Base-by-base conservation (phyloP, 2,888 invertebrate species). In the Holacanthella duospinosa region DNA sequence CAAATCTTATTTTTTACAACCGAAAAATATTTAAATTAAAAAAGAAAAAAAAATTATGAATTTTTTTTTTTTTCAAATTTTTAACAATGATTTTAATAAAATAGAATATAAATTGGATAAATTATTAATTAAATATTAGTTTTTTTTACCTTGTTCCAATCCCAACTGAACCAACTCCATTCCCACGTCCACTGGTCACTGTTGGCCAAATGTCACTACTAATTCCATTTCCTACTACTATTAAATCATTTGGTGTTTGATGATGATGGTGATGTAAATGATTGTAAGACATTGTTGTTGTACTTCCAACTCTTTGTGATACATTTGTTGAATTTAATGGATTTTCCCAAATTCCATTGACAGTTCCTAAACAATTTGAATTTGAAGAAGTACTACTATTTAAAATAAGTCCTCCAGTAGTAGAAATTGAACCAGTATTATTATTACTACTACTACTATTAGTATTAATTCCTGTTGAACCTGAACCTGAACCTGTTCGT, bases 251-350 rank as follows among this genome's bases (percentile, higher is more conserved):
- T 3, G 67, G 62, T 1, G 57, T 63, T 60, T 66, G 66, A 48
- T 68, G 66, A 44, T 60, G 53, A 58, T 64, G 64, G 43, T 61
- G 66, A 60, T 67, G 64, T 21, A 63, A 61, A 54, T 64, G 62
- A 62, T n/a, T 21, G 29, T 28, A 9, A 58, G 19, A n/a, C 25
- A 57, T 61, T 57, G 27, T 55, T 36, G 24, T 59, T 44, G 43
- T 65, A 54, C 36, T 64, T 62, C 60, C 26, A 55, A n/a, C 66
- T 24, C 16, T 36, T 16, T n/a, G n/a, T n/a, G n/a, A n/a, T n/a
- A n/a, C n/a, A n/a, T n/a, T 16, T 21, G 21, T 21, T 48, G 59
- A 2, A 27, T 19, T 60, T 63, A 59, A 54, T 56, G 60, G 28
- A 59, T 16, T 56, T 57, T 29, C 64, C 64, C 29, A 64, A n/a